Conservation (phyloP, 2,797 vertebrate genomes). For the Melanotaenia boesemani region DNA sequence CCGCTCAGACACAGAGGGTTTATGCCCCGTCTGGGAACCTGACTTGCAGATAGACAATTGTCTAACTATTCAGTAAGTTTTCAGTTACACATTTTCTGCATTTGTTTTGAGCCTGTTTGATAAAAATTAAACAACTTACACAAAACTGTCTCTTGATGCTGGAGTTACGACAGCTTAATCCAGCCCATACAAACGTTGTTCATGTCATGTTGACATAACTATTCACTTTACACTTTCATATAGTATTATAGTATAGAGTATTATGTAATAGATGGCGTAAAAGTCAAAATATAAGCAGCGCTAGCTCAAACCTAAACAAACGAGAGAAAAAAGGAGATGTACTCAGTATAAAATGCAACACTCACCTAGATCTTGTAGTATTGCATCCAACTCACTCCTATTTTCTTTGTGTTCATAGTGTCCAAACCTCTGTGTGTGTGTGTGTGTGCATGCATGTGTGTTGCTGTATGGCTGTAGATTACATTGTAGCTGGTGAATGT, state of each 20-base stretch:
- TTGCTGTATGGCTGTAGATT: conserved; percentile 61
- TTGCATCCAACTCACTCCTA: conserved; percentile 48
- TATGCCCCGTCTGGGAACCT: background rate
- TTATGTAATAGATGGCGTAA: rapidly evolving
- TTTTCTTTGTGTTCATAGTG: conserved; percentile 52
- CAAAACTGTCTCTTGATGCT: background rate
- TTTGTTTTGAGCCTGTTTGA: background rate
- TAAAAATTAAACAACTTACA: background rate
- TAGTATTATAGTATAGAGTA: background rate
- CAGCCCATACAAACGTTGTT: background rate
- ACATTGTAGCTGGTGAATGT: conserved; percentile 56
- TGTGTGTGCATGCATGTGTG: conserved; percentile 6
- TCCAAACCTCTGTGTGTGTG: conserved; percentile 41
- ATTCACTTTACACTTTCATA: background rate
- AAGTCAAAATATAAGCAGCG: background rate
- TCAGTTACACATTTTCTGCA: background rate
- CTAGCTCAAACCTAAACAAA: background rate
- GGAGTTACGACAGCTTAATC: background rate
- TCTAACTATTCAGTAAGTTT: background rate
- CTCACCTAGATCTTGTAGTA: conserved; percentile 43
- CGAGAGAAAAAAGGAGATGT: background rate
- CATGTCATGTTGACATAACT: background rate
- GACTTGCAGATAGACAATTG: background rate
- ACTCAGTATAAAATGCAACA: background rate
- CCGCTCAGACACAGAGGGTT: background rate